Conservation (phyloP, 2,113 vertebrate species). For the Amblyornis subalaris region DNA sequence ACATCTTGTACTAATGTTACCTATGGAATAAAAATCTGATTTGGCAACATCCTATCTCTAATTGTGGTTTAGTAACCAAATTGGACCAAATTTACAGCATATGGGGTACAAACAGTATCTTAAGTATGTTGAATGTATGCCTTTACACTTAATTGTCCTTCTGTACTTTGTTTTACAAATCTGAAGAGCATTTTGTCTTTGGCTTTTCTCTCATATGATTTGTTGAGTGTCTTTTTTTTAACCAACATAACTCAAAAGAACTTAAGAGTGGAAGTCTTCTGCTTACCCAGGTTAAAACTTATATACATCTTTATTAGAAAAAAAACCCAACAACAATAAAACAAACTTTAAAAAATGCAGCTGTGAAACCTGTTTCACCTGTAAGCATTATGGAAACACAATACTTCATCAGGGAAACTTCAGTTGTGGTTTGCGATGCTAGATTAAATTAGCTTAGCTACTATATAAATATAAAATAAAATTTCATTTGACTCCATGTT, state of each 20-base stretch:
- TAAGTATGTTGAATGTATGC: not conserved
- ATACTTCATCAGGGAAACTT: not conserved
- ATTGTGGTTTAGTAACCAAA: not conserved
- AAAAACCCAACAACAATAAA: too few species aligned
- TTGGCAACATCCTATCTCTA: not conserved
- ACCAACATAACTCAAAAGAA: not conserved
- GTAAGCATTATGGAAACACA: not conserved
- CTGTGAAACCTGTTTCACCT: not conserved
- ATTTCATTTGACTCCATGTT: not conserved
- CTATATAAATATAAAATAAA: not conserved
- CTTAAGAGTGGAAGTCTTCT: not conserved
- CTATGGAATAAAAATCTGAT: not conserved
- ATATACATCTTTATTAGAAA: not conserved
- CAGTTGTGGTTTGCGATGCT: not conserved
- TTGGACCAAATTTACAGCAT: not conserved
- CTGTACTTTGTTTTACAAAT: not conserved
- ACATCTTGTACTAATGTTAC: not conserved
- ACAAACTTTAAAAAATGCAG: not conserved
- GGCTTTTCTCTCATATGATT: not conserved
- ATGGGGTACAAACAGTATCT: not conserved
- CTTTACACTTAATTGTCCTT: not conserved
- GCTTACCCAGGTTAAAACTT: not conserved
- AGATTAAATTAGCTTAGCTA: not conserved
- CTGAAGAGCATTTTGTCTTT: not conserved
- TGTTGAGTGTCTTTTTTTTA: not conserved